A percentile compares a stretch with the other conserved stretches of the same genome.
Conservation (phyloP, 2,888 invertebrate genomes). For the Atethmia centrago region DNA sequence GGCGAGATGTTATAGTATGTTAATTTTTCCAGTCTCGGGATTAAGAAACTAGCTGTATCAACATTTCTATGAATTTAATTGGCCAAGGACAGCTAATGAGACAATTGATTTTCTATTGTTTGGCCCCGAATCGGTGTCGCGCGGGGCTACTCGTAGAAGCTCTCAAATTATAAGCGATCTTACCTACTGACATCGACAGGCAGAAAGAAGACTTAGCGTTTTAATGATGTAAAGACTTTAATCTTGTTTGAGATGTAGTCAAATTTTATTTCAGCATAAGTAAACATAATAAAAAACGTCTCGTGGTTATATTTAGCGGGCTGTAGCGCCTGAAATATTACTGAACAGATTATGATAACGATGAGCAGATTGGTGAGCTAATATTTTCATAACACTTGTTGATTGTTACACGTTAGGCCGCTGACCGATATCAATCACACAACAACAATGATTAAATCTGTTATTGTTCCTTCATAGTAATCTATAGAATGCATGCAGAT, state of each 20-base stretch:
- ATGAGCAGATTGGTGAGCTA: constrained; percentile 36
- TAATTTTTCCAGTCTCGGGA: background rate
- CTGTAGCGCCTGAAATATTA: background rate
- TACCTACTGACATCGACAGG: background rate
- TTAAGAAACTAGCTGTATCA: background rate
- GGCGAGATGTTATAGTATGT: background rate
- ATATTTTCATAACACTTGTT: constrained; percentile 61
- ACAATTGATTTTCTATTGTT: no score
- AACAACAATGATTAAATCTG: no score
- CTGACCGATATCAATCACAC: constrained; percentile 25
- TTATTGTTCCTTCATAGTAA: no score
- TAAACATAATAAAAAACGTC: constrained; percentile 23
- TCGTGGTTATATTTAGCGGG: background rate
- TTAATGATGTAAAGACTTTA: background rate
- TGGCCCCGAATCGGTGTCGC: no score
- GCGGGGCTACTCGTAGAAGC: no score
- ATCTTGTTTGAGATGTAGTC: constrained; percentile 14
- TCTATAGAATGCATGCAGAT: no score
- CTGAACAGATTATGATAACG: constrained; percentile 46
- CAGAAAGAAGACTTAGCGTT: background rate
- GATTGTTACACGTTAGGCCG: constrained; percentile 16
- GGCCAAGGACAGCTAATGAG: no score
- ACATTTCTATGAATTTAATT: background rate
- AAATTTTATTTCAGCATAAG: constrained; percentile 4
- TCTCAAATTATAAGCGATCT: background rate